Evolutionary conservation across 1,140 invertebrate genomes (phyloP), one percentile per base, ranked within the genome.

Genomic region (Myzus persicae): DNA sequence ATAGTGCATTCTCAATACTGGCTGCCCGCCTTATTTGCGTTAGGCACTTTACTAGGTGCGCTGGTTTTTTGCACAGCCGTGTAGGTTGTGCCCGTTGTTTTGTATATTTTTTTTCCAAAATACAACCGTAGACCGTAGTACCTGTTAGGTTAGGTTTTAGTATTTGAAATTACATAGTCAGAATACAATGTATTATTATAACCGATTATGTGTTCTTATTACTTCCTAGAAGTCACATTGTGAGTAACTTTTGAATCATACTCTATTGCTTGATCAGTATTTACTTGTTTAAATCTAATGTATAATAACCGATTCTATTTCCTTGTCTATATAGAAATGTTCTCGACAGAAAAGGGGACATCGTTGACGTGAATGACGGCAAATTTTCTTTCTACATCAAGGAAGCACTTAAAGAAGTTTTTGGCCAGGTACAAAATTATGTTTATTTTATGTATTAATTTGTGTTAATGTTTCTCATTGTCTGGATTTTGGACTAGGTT

Each of bases 161-260:
- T n/a, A n/a, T n/a, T n/a, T n/a, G n/a, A n/a, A n/a, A n/a, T n/a
- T n/a, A n/a, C n/a, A n/a, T n/a, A n/a, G n/a, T n/a, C n/a, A n/a
- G n/a, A n/a, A n/a, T n/a, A n/a, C n/a, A n/a, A n/a, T n/a, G n/a
- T n/a, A n/a, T n/a, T n/a, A n/a, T n/a, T n/a, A n/a, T n/a, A n/a
- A 48, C 24, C 91, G 24, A 93, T 38, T 40, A 93, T 93, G 91
- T 93, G 91, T 54, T 93, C 91, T 31, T 93, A 93, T 54, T 93
- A 93, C 26, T 93, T 93, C 36, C 24, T 93, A 93, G 91, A 93
- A 48, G 81, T 93, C 81, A 84, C 81, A 24, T 54, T 93, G 91
- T 93, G 36, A 85, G 91, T 93, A 36, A 42, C 48, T 40, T n/a
- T 24, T 44, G 3, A 36, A 11, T 36, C n/a, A 14, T 36, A n/a